Evolutionary conservation across 2,888 invertebrate genomes (phyloP).

Genomic region (Taenaris catops): DNA sequence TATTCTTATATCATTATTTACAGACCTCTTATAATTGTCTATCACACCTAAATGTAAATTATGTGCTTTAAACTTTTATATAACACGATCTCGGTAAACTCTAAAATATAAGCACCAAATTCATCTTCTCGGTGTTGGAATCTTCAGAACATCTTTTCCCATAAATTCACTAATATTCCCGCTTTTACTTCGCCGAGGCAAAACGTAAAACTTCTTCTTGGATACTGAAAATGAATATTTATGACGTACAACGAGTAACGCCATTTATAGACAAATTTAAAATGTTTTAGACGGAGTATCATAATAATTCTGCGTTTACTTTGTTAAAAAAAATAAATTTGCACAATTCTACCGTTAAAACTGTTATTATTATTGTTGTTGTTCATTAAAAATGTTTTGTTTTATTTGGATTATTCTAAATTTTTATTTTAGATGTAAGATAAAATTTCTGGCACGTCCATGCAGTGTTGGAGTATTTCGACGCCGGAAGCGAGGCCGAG

Average conservation of each 20-base stretch:
- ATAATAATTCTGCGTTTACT: background rate
- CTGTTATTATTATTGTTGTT: too few relatives aligned
- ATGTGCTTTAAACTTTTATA: slow-evolving; percentile 6
- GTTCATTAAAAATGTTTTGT: too few relatives aligned
- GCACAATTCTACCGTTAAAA: too few relatives aligned
- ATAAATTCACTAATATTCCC: slow-evolving; percentile 74
- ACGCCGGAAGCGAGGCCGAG: slow-evolving; percentile 60
- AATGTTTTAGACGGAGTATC: slow-evolving; percentile 37
- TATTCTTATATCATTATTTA: too few relatives aligned
- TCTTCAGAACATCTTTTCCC: slow-evolving; percentile 64
- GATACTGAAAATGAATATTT: slow-evolving; percentile 75
- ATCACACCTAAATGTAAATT: too few relatives aligned
- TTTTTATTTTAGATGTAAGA: too few relatives aligned
- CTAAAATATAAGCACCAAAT: slow-evolving; percentile 34
- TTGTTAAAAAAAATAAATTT: too few relatives aligned
- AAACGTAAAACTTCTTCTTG: slow-evolving; percentile 66
- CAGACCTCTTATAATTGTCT: too few relatives aligned
- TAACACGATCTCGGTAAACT: slow-evolving; percentile 18
- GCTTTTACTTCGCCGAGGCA: slow-evolving; percentile 52
- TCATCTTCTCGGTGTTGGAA: slow-evolving; percentile 31
- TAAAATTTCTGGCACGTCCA: too few relatives aligned
- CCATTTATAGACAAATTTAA: slow-evolving; percentile 74
- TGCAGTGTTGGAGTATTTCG: slow-evolving; percentile 36
- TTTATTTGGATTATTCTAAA: too few relatives aligned
- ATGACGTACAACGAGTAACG: slow-evolving; percentile 68